These are phyloP conservation scores for Petroica traversi DNA, from an alignment of 2,113 vertebrate genomes.

Conservation along the genomic window DNA sequence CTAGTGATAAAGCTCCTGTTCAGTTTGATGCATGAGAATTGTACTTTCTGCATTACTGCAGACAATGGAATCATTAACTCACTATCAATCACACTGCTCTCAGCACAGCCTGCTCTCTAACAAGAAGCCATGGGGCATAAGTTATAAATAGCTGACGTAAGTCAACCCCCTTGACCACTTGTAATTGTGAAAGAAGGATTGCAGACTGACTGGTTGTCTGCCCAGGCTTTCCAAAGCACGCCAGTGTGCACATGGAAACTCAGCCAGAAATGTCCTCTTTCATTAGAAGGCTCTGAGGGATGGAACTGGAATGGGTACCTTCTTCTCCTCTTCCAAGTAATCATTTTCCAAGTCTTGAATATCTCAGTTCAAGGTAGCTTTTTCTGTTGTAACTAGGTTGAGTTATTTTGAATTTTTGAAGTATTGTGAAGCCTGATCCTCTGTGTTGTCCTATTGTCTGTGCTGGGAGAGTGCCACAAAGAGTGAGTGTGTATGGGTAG, in stretches of 20 bases:
- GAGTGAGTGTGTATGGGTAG: fast-evolving
- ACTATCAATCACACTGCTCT: not conserved
- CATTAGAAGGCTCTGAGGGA: not conserved
- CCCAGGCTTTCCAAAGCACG: not conserved
- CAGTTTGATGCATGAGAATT: constrained; percentile 44
- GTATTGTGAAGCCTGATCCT: not conserved
- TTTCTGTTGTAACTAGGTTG: not conserved
- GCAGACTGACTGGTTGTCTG: not conserved
- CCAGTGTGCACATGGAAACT: not conserved
- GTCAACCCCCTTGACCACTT: constrained; percentile 8
- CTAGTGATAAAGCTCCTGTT: not conserved
- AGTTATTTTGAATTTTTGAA: not conserved
- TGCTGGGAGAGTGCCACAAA: not conserved
- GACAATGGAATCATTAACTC: constrained; percentile 58
- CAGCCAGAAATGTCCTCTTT: not conserved
- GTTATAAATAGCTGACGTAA: constrained; percentile 47
- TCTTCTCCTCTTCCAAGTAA: not conserved
- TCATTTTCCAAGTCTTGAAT: not conserved
- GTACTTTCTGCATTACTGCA: constrained; percentile 35
- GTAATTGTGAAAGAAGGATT: not conserved
- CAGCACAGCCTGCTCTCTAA: not conserved
- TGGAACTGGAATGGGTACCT: not conserved
- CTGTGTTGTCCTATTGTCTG: not conserved
- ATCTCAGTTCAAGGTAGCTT: not conserved
- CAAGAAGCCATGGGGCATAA: constrained; percentile 13